Evolutionary conservation across 2,113 vertebrate genomes (phyloP).

Genomic region (Hypanus sabinus): DNA sequence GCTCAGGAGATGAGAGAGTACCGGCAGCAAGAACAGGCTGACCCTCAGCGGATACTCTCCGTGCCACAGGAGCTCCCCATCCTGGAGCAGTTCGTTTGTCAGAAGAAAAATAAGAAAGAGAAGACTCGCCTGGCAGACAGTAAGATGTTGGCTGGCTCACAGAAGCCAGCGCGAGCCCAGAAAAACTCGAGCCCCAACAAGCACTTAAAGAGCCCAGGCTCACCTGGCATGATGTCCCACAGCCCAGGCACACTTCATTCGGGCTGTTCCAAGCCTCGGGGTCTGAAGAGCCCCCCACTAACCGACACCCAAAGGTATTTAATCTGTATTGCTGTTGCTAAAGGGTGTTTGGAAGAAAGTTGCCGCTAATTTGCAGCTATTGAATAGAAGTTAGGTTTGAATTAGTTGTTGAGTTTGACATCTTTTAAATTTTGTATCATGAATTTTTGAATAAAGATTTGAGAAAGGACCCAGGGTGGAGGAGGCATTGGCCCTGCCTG

Average conservation of each 20-base stretch:
- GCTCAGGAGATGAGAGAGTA: constrained; percentile 37
- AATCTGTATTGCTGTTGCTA: neutral
- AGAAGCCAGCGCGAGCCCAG: neutral
- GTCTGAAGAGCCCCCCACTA: constrained; percentile 20
- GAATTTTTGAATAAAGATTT: neutral
- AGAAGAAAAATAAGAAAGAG: constrained; percentile 31
- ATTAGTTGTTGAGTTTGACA: neutral
- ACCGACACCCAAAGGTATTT: constrained; percentile 16
- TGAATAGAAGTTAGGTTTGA: neutral
- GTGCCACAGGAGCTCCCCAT: neutral
- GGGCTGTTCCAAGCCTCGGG: neutral
- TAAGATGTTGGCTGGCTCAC: constrained; percentile 31
- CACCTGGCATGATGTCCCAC: constrained; percentile 18
- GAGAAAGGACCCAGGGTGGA: no score
- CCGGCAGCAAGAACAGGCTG: constrained; percentile 21
- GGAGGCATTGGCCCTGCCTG: neutral
- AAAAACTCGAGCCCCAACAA: constrained; percentile 32
- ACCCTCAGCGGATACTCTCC: constrained; percentile 11
- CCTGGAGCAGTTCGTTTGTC: constrained; percentile 30
- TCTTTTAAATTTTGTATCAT: neutral
- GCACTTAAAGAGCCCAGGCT: constrained; percentile 33
- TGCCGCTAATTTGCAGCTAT: neutral
- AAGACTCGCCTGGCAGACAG: neutral
- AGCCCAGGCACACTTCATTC: constrained; percentile 14
- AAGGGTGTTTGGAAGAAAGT: neutral